phyloP scores from a whole-genome alignment of 2,888 invertebrate genomes.

The Aproaerema taeniolella region DNA sequence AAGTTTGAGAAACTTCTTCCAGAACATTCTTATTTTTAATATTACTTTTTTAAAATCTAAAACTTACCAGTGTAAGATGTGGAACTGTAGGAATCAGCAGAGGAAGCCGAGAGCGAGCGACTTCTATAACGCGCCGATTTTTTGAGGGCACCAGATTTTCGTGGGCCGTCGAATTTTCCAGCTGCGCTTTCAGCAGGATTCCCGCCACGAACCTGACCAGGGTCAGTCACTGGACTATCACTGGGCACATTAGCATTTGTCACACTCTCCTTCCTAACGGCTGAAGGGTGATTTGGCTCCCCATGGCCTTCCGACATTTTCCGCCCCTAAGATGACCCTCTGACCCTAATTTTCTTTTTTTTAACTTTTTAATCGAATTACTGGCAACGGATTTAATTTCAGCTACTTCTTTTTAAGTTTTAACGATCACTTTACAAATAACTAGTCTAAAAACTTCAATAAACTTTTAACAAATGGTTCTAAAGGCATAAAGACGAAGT shows the following conservation, averaged over 20 bases:
- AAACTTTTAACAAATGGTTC: too few relatives aligned
- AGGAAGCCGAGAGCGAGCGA: constrained; percentile 94
- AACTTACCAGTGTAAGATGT: constrained; percentile 79
- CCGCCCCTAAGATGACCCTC: constrained; percentile 14
- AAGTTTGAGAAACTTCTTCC: too few relatives aligned
- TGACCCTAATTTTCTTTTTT: background rate
- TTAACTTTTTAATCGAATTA: background rate
- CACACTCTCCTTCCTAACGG: constrained; percentile 57
- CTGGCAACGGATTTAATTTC: background rate
- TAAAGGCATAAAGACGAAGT: too few relatives aligned
- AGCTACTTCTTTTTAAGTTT: background rate
- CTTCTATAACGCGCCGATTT: constrained; percentile 93
- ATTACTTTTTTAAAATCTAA: too few relatives aligned
- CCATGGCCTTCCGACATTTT: constrained; percentile 62
- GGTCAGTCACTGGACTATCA: constrained; percentile 87
- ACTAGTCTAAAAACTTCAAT: too few relatives aligned
- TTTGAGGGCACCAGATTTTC: constrained; percentile 86
- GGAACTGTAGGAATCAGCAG: constrained; percentile 96
- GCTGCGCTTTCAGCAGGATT: constrained; percentile 53
- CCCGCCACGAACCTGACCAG: constrained; percentile 78
- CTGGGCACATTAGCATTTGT: constrained; percentile 73
- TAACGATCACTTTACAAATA: background rate
- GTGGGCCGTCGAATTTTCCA: constrained; percentile 61
- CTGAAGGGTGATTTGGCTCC: constrained; percentile 43
- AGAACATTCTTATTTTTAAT: too few relatives aligned